Evolutionary conservation across 2,797 vertebrate genomes (phyloP).

Genomic region (Tenualosa ilisha): DNA sequence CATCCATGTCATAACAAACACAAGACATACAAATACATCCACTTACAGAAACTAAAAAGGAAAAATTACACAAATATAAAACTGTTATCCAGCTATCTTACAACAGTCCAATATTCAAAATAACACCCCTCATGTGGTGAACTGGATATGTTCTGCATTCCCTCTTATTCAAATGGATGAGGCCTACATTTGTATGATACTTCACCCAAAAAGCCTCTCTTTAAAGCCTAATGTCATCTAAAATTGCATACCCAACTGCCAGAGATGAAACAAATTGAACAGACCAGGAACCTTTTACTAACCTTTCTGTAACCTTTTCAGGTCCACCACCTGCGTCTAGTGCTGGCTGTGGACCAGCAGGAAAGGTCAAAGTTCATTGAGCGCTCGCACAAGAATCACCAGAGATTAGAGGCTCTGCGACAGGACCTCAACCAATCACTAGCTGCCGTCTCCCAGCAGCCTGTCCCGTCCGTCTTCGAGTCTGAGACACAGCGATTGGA

Average conservation of each 20-base stretch:
- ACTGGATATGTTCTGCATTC: neutral
- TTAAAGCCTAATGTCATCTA: neutral
- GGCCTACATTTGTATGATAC: neutral
- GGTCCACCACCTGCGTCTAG: conserved; percentile 53
- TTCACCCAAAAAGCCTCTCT: neutral
- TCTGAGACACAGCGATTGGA: conserved; percentile 72
- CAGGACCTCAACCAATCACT: conserved; percentile 58
- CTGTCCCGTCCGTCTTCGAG: conserved; percentile 64
- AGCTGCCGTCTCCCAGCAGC: conserved; percentile 57
- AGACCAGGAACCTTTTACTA: neutral
- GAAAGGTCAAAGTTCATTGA: conserved; percentile 56
- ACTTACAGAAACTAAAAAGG: too few species aligned
- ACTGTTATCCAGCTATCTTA: too few species aligned
- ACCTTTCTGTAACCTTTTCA: conserved; percentile 29
- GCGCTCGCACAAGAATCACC: conserved; percentile 54
- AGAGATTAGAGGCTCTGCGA: conserved; percentile 50
- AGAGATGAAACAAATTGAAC: too few species aligned
- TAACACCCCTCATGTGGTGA: neutral
- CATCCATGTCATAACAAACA: too few species aligned
- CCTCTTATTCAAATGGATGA: neutral
- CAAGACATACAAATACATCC: too few species aligned
- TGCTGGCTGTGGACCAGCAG: conserved; percentile 50
- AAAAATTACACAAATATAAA: too few species aligned
- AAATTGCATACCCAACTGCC: neutral
- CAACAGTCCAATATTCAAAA: neutral